Percentiles rank a stretch among this genome's conserved stretches.
Evolutionary conservation across 2,888 invertebrate genomes (phyloP).

Genomic region (Scaptomyza tumidula): DNA sequence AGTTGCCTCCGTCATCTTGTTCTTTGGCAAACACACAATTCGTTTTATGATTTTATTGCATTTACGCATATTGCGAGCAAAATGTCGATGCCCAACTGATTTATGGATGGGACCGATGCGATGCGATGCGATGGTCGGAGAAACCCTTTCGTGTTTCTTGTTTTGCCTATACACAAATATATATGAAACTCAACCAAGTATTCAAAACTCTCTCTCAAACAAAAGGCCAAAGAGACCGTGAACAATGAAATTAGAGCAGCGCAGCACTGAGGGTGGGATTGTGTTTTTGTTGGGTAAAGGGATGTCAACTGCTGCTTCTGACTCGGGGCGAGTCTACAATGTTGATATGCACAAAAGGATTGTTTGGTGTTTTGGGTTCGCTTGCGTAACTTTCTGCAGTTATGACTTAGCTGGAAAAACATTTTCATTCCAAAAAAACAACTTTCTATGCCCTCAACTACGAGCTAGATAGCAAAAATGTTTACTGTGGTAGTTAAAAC

Average conservation of each 20-base stretch:
- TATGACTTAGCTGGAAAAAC: constrained; percentile 12
- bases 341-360: constrained; percentile 57
- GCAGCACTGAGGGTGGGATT: constrained; percentile 63
- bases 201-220: constrained; percentile 66
- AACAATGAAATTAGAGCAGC: constrained; percentile 79
- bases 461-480: neutral
- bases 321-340: constrained; percentile 26
- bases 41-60: constrained; percentile 81
- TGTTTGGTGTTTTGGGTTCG: constrained; percentile 52
- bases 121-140: constrained; percentile 19
- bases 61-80: constrained; percentile 72
- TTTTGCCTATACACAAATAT: constrained; percentile 38
- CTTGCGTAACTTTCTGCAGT: constrained; percentile 67
- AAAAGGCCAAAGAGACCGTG: constrained; percentile 69
- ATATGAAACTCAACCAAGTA: constrained; percentile 44
- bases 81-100: constrained; percentile 73
- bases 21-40: constrained; percentile 58
- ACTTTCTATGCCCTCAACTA: constrained; percentile 22
- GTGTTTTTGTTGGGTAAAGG: constrained; percentile 6
- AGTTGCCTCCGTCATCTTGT: constrained; percentile 17
- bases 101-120: constrained; percentile 67
- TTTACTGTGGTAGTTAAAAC: neutral
- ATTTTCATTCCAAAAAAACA: constrained; percentile 18
- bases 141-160: constrained; percentile 55
- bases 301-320: constrained; percentile 5